phyloP scores from a whole-genome alignment of 2,113 vertebrate species.

The Antigone vipio region DNA sequence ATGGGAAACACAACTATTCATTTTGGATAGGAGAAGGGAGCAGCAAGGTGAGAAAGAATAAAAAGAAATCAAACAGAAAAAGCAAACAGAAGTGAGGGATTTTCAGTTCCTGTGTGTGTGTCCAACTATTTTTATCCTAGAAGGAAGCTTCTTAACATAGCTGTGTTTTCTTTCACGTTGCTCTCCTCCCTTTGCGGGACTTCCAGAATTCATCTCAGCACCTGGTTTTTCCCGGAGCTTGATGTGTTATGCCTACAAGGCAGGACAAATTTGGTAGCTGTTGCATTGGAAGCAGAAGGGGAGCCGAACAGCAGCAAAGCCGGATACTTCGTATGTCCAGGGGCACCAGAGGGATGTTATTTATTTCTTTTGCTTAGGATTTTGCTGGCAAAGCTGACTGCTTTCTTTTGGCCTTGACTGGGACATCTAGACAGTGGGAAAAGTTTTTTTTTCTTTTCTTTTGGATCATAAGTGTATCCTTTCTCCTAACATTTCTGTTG shows the following conservation, averaged over 20 bases:
- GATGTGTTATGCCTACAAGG: background rate
- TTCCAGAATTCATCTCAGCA: background rate
- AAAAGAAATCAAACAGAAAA: background rate
- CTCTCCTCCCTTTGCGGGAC: background rate
- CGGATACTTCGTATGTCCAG: background rate
- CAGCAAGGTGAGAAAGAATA: background rate
- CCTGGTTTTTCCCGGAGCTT: conserved; percentile 6
- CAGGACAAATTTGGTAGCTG: conserved; percentile 6
- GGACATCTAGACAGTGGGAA: background rate
- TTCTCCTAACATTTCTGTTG: background rate
- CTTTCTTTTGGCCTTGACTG: background rate
- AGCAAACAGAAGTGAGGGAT: background rate
- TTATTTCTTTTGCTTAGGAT: background rate
- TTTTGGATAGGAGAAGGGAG: background rate
- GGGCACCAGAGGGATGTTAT: background rate
- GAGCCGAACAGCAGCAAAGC: background rate
- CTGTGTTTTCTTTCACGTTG: background rate
- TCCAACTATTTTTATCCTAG: conserved; percentile 17
- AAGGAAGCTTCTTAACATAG: background rate
- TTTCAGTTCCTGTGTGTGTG: background rate
- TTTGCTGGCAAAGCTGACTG: background rate
- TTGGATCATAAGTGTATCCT: background rate
- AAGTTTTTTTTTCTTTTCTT: background rate
- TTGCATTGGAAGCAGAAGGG: background rate
- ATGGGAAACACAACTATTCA: background rate